These are phyloP conservation scores for Gastrophysa polygoni DNA, from an alignment of 2,888 invertebrate species.

Conservation along the genomic window DNA sequence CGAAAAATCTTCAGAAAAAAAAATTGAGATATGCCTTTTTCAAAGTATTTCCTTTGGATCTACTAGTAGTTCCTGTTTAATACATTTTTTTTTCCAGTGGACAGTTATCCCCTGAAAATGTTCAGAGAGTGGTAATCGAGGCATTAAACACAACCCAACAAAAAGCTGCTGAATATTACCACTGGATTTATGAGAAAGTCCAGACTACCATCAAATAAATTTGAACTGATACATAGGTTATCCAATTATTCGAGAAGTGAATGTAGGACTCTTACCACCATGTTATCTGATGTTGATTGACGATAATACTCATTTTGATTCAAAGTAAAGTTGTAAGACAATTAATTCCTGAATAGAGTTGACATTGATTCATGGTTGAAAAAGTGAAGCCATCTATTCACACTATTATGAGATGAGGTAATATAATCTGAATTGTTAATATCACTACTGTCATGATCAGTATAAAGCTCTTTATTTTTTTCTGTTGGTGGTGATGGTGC, in stretches of 20 bases:
- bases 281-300: too few species aligned
- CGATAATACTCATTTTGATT: too few species aligned
- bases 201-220: slow-evolving; percentile 59
- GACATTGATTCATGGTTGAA: too few species aligned
- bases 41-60: background rate
- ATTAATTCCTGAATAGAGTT: too few species aligned
- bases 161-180: slow-evolving; percentile 71
- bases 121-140: slow-evolving; percentile 69
- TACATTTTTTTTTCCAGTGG: slow-evolving; percentile 64
- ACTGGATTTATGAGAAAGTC: slow-evolving; percentile 80
- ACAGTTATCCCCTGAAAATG: slow-evolving; percentile 76
- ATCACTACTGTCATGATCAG: background rate
- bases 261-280: background rate
- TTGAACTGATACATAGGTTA: slow-evolving; percentile 20
- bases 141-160: slow-evolving; percentile 72
- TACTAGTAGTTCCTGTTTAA: background rate
- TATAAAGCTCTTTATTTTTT: background rate
- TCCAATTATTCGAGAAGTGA: slow-evolving; percentile 10
- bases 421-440: background rate
- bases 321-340: too few species aligned
- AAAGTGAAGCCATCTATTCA: too few species aligned
- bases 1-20: too few species aligned
- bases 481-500: background rate
- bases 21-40: background rate
- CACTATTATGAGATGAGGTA: too few species aligned